Evolutionary conservation across 2,888 invertebrate species (phyloP).

Genomic region (Drosophila antonietae): DNA sequence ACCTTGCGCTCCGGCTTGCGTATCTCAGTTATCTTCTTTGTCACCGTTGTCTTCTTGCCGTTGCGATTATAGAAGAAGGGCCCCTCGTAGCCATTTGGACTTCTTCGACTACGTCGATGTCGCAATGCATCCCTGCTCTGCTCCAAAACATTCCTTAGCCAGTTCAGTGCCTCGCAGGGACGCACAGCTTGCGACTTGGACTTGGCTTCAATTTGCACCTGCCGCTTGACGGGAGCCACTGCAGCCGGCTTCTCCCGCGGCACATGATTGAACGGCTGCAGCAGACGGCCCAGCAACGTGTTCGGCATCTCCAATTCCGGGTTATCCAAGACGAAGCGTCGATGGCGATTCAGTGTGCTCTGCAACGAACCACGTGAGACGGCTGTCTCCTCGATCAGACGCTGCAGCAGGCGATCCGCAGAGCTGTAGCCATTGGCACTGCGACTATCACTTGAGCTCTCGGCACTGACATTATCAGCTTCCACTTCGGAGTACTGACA

Average conservation of each 20-base stretch:
- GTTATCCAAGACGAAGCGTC: conserved; percentile 76
- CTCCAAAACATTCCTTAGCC: conserved; percentile 73
- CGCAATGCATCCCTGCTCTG: conserved; percentile 56
- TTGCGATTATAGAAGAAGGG: conserved; percentile 72
- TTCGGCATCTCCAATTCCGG: conserved; percentile 28
- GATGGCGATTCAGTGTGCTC: conserved; percentile 67
- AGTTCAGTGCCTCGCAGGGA: conserved; percentile 61
- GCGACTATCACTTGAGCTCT: conserved; percentile 51
- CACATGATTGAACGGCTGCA: conserved; percentile 47
- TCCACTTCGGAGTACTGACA: conserved; percentile 85
- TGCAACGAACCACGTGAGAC: conserved; percentile 62
- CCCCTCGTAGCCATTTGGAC: conserved; percentile 58
- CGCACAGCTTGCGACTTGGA: conserved; percentile 44
- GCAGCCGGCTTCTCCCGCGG: neutral
- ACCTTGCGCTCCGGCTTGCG: conserved; percentile 75
- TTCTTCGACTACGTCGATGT: conserved; percentile 67
- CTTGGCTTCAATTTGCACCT: conserved; percentile 22
- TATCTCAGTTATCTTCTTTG: conserved; percentile 79
- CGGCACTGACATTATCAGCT: conserved; percentile 50
- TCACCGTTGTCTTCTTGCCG: conserved; percentile 66
- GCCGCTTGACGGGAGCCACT: conserved; percentile 50
- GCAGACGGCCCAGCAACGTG: conserved; percentile 48
- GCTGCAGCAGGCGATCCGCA: conserved; percentile 79
- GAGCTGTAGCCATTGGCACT: conserved; percentile 71
- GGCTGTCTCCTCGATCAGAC: conserved; percentile 81